Percentiles rank a stretch among this genome's conserved stretches.
These are phyloP conservation scores for Lepus townsendii DNA, from an alignment of 2,797 vertebrate genomes.

Conservation along the genomic window DNA sequence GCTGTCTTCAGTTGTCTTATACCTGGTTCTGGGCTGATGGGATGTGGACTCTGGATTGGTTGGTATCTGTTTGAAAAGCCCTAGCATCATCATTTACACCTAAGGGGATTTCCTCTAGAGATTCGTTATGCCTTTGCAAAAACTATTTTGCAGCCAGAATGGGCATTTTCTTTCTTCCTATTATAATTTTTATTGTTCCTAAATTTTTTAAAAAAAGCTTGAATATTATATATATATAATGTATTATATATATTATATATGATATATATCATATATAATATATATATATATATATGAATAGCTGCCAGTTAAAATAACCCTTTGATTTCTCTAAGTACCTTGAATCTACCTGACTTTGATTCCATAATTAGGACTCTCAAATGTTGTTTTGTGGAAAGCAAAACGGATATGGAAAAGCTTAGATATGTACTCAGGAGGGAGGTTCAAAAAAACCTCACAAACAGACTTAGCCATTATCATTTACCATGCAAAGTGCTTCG, in stretches of 20 bases:
- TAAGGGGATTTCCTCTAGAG: not conserved
- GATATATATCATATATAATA: not conserved
- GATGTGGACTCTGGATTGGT: not conserved
- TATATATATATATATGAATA: not conserved
- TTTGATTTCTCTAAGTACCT: slow-evolving; percentile 7
- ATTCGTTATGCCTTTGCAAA: not conserved
- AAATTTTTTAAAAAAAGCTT: not conserved
- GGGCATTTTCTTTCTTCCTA: not conserved
- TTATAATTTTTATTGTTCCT: not conserved
- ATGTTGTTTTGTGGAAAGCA: not conserved
- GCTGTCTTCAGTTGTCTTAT: not conserved
- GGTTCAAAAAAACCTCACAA: not conserved
- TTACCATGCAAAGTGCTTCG: slow-evolving; percentile 10
- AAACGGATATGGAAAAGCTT: not conserved
- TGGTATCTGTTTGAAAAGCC: not conserved
- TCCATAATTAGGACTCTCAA: not conserved
- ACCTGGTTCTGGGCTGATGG: not conserved
- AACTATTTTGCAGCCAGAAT: slow-evolving; percentile 4
- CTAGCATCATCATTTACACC: not conserved
- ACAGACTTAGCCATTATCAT: not conserved
- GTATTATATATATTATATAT: not conserved
- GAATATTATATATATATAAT: not conserved
- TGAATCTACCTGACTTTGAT: not conserved
- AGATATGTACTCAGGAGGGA: not conserved
- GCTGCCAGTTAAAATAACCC: not conserved